Percentiles rank a stretch among this genome's conserved stretches.
phyloP scores from a whole-genome alignment of 2,113 vertebrate genomes.

The Chlamydotis undulata region DNA sequence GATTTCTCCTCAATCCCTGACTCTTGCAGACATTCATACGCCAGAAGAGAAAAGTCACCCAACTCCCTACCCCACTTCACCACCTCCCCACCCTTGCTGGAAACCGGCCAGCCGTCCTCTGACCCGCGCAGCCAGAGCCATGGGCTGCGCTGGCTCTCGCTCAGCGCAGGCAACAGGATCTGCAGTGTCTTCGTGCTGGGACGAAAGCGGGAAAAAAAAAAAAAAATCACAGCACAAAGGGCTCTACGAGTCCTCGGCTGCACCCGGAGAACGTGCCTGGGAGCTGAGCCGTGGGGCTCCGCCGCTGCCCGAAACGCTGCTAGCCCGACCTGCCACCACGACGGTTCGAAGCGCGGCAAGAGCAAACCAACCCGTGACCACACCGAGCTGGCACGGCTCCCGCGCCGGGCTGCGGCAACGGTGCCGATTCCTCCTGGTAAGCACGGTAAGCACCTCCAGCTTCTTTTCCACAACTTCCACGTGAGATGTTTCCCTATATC shows the following conservation, averaged over 20 bases:
- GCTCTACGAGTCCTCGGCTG: rapidly evolving
- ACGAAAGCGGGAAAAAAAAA: background rate
- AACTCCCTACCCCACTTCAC: rapidly evolving
- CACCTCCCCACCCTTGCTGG: no score
- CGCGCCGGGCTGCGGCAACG: rapidly evolving
- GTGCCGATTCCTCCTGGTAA: background rate
- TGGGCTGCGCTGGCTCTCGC: background rate
- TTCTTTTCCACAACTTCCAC: background rate
- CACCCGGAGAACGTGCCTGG: rapidly evolving
- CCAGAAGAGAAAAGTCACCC: background rate
- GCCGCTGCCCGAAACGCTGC: background rate
- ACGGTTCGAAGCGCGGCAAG: background rate
- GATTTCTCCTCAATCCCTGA: background rate
- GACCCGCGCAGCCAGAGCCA: background rate
- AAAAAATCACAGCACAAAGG: background rate
- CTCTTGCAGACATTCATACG: background rate
- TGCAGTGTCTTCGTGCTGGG: rapidly evolving
- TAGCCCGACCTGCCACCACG: background rate
- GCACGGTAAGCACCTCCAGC: background rate
- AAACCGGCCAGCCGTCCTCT: background rate
- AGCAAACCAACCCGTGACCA: rapidly evolving
- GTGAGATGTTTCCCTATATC: background rate
- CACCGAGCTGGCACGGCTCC: background rate
- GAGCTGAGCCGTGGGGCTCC: background rate
- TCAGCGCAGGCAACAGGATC: background rate